Evolutionary conservation across 2,888 invertebrate genomes (phyloP).

Genomic region (Pyrrhosoma nymphula): DNA sequence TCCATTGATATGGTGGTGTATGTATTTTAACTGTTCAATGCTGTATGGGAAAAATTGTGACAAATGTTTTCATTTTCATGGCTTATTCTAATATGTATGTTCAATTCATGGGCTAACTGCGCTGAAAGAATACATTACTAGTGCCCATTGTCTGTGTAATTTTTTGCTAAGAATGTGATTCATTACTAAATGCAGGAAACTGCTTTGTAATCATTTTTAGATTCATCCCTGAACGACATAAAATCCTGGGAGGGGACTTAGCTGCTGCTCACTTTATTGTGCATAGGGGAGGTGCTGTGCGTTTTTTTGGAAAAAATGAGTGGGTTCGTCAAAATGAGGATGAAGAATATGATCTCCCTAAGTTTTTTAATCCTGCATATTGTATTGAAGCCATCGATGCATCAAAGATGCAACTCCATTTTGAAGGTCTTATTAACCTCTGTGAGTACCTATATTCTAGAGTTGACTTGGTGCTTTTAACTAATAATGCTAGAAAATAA

Average conservation of each 20-base stretch:
- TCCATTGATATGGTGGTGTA: too few relatives aligned
- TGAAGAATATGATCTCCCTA: conserved; percentile 81
- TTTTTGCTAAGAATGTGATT: too few relatives aligned
- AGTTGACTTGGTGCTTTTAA: background rate
- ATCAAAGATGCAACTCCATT: conserved; percentile 85
- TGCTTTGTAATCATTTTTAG: conserved; percentile 76
- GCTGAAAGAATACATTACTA: too few relatives aligned
- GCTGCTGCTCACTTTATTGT: conserved; percentile 93
- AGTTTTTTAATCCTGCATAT: conserved; percentile 81
- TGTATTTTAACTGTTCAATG: too few relatives aligned
- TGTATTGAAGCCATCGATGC: conserved; percentile 91
- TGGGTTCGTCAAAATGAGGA: conserved; percentile 81
- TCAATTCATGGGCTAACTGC: too few relatives aligned
- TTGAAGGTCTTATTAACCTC: conserved; percentile 91
- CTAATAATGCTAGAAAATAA: background rate
- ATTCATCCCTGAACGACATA: conserved; percentile 82
- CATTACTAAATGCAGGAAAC: too few relatives aligned
- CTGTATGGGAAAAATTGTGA: too few relatives aligned
- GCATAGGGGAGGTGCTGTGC: conserved; percentile 87
- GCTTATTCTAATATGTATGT: too few relatives aligned
- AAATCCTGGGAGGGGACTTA: conserved; percentile 87
- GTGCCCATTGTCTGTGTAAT: too few relatives aligned
- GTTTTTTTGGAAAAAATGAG: conserved; percentile 79
- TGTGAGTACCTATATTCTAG: conserved; percentile 74
- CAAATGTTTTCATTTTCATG: too few relatives aligned